phyloP scores from a whole-genome alignment of 1,140 invertebrate genomes.

The Drosophila ercepeae region DNA sequence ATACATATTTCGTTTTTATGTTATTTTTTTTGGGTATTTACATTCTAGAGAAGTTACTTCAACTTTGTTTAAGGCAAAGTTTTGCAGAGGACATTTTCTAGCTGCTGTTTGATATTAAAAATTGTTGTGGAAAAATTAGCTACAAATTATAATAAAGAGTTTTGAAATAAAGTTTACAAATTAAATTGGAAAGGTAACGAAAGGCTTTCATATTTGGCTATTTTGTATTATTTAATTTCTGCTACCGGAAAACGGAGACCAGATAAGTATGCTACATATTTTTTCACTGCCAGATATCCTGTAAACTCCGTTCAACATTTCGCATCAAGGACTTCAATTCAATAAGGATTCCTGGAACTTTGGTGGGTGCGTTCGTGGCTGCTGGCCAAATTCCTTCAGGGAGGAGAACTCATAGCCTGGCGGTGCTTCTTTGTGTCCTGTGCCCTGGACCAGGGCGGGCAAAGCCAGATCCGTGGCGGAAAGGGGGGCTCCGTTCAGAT shows the following conservation, averaged over 20 bases:
- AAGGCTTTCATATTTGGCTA: neutral
- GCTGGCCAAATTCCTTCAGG: conserved; percentile 46
- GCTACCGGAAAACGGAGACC: neutral
- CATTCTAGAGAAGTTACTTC: conserved; percentile 10
- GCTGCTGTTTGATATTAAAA: neutral
- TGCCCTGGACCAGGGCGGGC: neutral
- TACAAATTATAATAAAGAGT: neutral
- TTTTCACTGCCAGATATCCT: conserved; percentile 44
- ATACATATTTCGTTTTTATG: neutral
- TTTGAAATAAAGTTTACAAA: neutral
- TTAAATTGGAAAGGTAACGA: neutral
- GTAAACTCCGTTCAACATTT: conserved; percentile 57
- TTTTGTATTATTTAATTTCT: neutral
- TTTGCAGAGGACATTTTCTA: conserved; percentile 9
- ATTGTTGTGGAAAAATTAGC: neutral
- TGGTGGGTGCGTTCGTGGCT: conserved; percentile 31
- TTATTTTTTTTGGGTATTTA: conserved; percentile 9
- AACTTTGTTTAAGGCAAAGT: conserved; percentile 29
- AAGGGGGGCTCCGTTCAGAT: conserved; percentile 36
- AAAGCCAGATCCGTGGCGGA: conserved; percentile 29
- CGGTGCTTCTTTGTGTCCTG: conserved; percentile 29
- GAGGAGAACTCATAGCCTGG: conserved; percentile 53
- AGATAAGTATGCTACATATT: neutral
- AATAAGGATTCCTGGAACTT: conserved; percentile 57
- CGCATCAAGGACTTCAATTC: conserved; percentile 33